Conservation (phyloP, 1,140 invertebrate species). For the Drosophila orena region DNA sequence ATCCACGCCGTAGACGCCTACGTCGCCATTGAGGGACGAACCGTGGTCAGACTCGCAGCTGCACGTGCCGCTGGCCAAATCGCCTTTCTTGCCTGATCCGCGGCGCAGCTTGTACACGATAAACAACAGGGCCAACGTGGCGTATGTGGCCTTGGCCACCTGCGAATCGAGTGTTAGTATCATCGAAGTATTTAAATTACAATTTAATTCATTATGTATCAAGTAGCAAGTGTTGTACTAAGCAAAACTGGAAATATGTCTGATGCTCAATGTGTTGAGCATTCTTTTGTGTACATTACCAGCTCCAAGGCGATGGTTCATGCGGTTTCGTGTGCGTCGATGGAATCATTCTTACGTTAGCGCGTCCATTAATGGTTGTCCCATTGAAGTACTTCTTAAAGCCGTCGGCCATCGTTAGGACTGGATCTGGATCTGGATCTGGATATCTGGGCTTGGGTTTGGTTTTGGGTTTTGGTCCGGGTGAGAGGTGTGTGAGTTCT, state of each 20-base stretch:
- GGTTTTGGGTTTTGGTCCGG: not conserved
- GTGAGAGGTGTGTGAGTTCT: conserved; percentile 4
- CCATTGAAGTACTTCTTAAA: conserved; percentile 73
- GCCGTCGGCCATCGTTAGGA: conserved; percentile 58
- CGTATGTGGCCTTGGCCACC: conserved; percentile 75
- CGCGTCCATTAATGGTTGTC: conserved; percentile 60
- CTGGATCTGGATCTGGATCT: conserved; percentile 1
- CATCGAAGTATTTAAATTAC: too few relatives aligned
- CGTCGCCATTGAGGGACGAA: conserved; percentile 3
- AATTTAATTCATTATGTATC: too few relatives aligned
- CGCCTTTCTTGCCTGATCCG: conserved; percentile 17
- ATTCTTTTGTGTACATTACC: not conserved
- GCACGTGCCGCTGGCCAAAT: conserved; percentile 30
- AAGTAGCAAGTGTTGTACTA: too few relatives aligned
- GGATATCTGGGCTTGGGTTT: not conserved
- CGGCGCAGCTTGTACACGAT: conserved; percentile 60
- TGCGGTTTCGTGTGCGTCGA: too few relatives aligned
- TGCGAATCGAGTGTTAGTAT: conserved; percentile 1
- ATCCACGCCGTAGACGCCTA: conserved; percentile 26
- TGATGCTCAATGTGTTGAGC: too few relatives aligned
- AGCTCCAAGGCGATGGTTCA: too few relatives aligned
- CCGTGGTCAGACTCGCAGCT: conserved; percentile 18
- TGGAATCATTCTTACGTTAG: conserved; percentile 56
- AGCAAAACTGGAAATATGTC: too few relatives aligned
- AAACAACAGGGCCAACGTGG: conserved; percentile 62